Conservation (phyloP, 1,140 invertebrate species). For the Eciton burchellii region DNA sequence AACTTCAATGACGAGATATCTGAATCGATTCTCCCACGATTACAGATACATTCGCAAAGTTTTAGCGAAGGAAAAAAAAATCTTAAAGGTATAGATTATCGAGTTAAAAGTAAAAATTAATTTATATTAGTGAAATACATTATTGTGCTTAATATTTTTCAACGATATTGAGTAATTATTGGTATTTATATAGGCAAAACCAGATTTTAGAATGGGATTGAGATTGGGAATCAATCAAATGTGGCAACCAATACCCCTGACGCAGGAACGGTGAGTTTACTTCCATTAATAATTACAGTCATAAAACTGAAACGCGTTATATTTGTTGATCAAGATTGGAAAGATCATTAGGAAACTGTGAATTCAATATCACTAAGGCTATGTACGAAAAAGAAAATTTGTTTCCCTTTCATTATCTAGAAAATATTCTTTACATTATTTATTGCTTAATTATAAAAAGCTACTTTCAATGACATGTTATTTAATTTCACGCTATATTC, state of each 20-base stretch:
- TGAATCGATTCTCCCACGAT: slow-evolving; percentile 96
- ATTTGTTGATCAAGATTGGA: neutral
- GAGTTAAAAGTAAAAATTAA: slow-evolving; percentile 32
- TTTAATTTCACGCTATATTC: slow-evolving; percentile 1
- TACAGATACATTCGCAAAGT: slow-evolving; percentile 96
- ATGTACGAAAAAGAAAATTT: neutral
- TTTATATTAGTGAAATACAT: slow-evolving; percentile 20
- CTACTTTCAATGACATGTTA: neutral
- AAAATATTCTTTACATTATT: slow-evolving; percentile 18
- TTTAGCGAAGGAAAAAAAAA: slow-evolving; percentile 92
- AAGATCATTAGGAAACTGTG: neutral
- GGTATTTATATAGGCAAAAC: slow-evolving; percentile 86
- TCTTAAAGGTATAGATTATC: slow-evolving; percentile 90
- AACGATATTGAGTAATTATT: neutral
- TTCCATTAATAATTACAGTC: slow-evolving; percentile 11
- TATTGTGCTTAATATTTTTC: neutral
- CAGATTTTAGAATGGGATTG: slow-evolving; percentile 89
- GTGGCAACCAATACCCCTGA: slow-evolving; percentile 89
- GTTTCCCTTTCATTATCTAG: neutral
- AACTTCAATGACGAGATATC: slow-evolving; percentile 93
- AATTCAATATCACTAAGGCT: slow-evolving; percentile 16
- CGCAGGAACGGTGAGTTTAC: slow-evolving; percentile 86
- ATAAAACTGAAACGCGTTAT: slow-evolving; percentile 10
- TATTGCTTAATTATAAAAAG: slow-evolving; percentile 8
- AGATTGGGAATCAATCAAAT: slow-evolving; percentile 89